These are phyloP conservation scores for Nemoura dubitans DNA, from an alignment of 2,888 invertebrate species.

Conservation along the genomic window DNA sequence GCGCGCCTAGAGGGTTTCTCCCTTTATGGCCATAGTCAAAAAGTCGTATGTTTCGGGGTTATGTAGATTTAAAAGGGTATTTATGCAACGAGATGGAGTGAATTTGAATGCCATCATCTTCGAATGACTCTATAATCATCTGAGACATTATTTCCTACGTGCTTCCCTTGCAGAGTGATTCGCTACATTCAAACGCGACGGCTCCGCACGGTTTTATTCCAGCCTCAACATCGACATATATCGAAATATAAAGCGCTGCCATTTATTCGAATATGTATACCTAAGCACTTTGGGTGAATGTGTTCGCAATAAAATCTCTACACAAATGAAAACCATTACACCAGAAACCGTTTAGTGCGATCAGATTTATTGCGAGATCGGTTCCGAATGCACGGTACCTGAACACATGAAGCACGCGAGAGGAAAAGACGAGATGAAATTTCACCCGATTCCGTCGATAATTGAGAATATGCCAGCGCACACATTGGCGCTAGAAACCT, in stretches of 20 bases:
- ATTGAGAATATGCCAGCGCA: not conserved
- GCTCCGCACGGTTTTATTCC: not conserved
- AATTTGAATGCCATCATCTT: not conserved
- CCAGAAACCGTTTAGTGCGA: slow-evolving; percentile 4
- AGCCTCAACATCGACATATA: not conserved
- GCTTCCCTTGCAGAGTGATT: not conserved
- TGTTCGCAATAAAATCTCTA: not conserved
- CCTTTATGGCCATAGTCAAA: not conserved
- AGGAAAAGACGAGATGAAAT: not conserved
- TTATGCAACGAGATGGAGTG: not conserved
- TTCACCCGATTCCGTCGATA: not conserved
- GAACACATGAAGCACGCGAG: not conserved
- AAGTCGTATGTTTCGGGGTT: not conserved
- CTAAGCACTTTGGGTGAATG: not conserved
- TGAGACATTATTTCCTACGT: slow-evolving; percentile 4
- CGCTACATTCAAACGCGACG: not conserved
- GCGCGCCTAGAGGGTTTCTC: not conserved
- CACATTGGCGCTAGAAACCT: not conserved
- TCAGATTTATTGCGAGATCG: not conserved
- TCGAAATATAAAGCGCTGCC: not conserved
- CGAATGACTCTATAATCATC: not conserved
- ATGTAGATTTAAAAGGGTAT: not conserved
- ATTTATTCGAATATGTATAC: not conserved
- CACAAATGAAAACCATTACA: not conserved
- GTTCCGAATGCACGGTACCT: not conserved